Percentiles rank a stretch among this genome's conserved stretches.
Conservation (phyloP, 2,888 invertebrate genomes). For the Macrosoma leucophasiata region DNA sequence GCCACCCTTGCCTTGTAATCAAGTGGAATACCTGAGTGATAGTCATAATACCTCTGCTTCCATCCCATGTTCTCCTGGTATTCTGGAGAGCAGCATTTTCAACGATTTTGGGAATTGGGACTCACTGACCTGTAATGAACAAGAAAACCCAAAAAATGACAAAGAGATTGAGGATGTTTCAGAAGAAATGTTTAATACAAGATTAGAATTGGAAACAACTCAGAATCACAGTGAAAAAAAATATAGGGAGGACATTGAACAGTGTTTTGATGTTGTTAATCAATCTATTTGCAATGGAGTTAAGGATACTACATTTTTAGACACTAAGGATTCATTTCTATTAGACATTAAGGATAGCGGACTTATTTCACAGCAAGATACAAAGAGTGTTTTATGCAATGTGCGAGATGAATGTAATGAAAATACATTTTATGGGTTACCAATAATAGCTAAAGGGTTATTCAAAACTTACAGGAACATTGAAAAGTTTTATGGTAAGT, state of each 20-base stretch:
- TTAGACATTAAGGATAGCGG: constrained; percentile 54
- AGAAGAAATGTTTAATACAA: constrained; percentile 53
- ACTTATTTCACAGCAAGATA: too few species aligned
- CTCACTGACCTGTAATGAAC: constrained; percentile 30
- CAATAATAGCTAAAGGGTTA: constrained; percentile 80
- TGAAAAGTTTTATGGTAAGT: constrained; percentile 85
- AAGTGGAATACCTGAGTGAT: constrained; percentile 55
- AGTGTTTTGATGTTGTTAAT: constrained; percentile 70
- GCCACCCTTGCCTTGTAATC: constrained; percentile 60
- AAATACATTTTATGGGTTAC: constrained; percentile 85
- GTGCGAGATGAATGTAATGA: constrained; percentile 19
- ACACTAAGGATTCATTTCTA: constrained; percentile 61
- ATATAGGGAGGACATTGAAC: constrained; percentile 43
- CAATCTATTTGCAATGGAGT: constrained; percentile 64
- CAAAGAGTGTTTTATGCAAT: too few species aligned
- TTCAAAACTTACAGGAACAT: constrained; percentile 87
- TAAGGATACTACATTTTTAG: constrained; percentile 40
- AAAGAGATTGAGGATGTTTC: constrained; percentile 44
- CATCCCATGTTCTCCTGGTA: constrained; percentile 45
- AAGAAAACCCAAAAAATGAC: too few species aligned
- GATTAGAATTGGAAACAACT: constrained; percentile 29
- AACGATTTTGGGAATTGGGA: constrained; percentile 39
- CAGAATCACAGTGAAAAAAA: constrained; percentile 29
- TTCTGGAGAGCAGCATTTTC: constrained; percentile 34
- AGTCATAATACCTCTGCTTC: constrained; percentile 39